Evolutionary conservation across 2,888 invertebrate species (phyloP), one percentile per base, ranked within the genome.

Genomic region (Ephialtes manifestator): DNA sequence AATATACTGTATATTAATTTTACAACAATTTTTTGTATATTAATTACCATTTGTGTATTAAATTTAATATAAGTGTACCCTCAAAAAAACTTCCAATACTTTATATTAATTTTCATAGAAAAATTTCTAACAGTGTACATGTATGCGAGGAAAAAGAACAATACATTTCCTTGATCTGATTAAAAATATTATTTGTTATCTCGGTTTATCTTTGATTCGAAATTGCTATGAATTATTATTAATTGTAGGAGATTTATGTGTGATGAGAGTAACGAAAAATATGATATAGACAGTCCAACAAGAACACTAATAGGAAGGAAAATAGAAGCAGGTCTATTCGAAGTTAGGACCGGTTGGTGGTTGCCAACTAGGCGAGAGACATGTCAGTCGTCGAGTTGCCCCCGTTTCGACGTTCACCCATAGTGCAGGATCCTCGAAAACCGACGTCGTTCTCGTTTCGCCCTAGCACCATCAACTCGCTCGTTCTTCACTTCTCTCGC

Each of bases 381-480:
- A n/a, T 70, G 20, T 70, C 55, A 11, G 46, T 70, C 78, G 78
- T 70, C 58, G 68, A 58, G 58, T 31, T 46, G 60, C 48, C 28
- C 68, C 28, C 70, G 58, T 78, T 68, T 20, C 46, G 70, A 51
- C 58, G 24, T 77, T 35, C 67, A 20, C 20, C 35, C 10, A 51
- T 31, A 76, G 53, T 63, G 20, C 63, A 51, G 20, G 68, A 70
- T 70, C 46, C 68, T 70, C 68, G 78, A 78, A 70, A 46, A 48
- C 63, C 35, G 39, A 46, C 75, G 63, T 60, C 60, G 58, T 31
- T 68, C 43, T 18, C 43, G 58, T 68, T 68, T 60, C 48, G 48
- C 31, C 28, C 48, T 46, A 18, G 68, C 31, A 46, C 58, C 28
- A 68, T 78, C 68, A 18, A 58, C 46, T 51, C 18, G 31, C 58